These are phyloP conservation scores for Anomalospiza imberbis DNA, from an alignment of 2,797 vertebrate genomes.

Conservation along the genomic window DNA sequence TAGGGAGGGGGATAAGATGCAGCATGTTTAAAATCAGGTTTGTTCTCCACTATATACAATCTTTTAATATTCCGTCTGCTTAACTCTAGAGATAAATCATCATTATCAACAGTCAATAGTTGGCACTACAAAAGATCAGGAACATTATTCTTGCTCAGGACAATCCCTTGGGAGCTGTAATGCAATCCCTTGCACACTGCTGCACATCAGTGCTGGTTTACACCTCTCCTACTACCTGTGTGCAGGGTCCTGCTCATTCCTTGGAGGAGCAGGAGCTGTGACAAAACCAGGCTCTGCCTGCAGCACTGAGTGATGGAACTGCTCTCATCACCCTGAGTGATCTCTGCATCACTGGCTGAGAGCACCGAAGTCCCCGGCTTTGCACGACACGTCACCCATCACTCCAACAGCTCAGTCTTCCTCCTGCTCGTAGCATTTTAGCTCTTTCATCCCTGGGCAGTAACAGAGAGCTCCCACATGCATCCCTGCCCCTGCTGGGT, in stretches of 20 bases:
- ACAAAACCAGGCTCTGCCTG: rapidly evolving
- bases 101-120: not conserved
- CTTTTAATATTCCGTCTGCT: not conserved
- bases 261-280: not conserved
- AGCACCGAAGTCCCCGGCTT: rapidly evolving
- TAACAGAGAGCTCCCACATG: rapidly evolving
- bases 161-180: rapidly evolving
- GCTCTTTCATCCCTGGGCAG: not conserved
- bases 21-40: not conserved
- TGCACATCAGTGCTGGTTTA: rapidly evolving
- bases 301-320: rapidly evolving
- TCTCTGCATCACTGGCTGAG: not conserved
- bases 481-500: not conserved
- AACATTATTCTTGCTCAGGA: not conserved
- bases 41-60: not conserved
- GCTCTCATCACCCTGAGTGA: not conserved
- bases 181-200: not conserved
- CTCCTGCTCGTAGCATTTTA: rapidly evolving
- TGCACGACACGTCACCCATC: rapidly evolving
- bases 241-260: rapidly evolving
- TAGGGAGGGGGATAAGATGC: not conserved
- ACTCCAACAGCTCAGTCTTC: rapidly evolving
- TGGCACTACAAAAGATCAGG: not conserved
- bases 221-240: rapidly evolving
- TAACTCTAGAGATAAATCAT: not conserved